Base-by-base conservation (phyloP, 2,113 vertebrate genomes). In the Spea bombifrons region DNA sequence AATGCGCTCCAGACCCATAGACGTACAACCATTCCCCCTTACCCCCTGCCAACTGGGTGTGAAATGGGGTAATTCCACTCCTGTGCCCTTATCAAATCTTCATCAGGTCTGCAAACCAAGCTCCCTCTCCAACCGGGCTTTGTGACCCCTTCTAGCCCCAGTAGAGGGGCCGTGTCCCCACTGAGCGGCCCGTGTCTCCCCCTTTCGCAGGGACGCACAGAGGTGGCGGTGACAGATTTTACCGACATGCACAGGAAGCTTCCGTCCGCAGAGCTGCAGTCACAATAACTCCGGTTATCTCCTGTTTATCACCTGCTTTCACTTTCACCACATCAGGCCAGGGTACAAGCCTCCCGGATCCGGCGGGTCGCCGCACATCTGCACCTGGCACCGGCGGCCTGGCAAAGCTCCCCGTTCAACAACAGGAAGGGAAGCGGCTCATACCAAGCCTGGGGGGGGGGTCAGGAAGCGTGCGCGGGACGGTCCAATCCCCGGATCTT, bases 301-400 rank as follows among this genome's bases (percentile, higher is more conserved):
- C 78, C 78, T 68, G 52, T 61, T 16, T 12, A 59, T 50, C 52
- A 57, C 66, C 78, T 12, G 64, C 65, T 80, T 73, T 80, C 78
- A 69, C 71, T 80, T 80, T 74, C 78, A 67, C 63, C 67, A 44
- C n/a, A 44, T 17, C 4, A 45, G 65, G 55, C 13, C 53, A 59
- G 2, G 44, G 50, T 48, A 15, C 50, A 47, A 43, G 15, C 4
- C 5, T 70, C 15, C 16, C 67, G 3, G 12, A 64, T 12, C 7
- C 45, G 30, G 43, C 2, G 61, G 71, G 78, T 80, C 78, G 74
- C 50, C n/a, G 9, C 64, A 67, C 71, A 80, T 66, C 78, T 68
- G 78, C 52, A 80, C 71, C 77, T 66, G 63, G 8, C 8, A 10
- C 71, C 52, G 44, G 63, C 5, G 43, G 6, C 2, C 48, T 61